Percentiles rank a stretch among this genome's conserved stretches.
Conservation (phyloP, 2,797 vertebrate species). For the Oophaga sylvatica region DNA sequence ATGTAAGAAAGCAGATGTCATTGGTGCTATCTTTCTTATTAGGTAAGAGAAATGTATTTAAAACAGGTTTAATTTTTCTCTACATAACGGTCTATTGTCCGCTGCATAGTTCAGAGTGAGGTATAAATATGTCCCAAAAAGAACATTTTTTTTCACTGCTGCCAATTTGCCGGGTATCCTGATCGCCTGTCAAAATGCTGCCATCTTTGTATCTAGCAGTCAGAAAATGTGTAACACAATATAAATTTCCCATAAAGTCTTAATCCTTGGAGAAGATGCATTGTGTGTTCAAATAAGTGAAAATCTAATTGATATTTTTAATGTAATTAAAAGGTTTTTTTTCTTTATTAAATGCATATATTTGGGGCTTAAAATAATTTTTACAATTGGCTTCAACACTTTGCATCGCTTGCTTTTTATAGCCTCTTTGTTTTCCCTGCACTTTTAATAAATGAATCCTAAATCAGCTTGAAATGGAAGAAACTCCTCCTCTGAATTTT, state of each 20-base stretch:
- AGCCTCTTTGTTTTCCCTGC: too few species aligned
- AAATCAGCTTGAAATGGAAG: too few species aligned
- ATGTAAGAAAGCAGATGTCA: slow-evolving; percentile 17
- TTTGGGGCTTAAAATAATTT: too few species aligned
- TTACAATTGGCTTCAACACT: too few species aligned
- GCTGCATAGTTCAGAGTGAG: background rate
- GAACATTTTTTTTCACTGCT: background rate
- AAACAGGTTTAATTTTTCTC: slow-evolving; percentile 23
- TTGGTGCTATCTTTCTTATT: slow-evolving; percentile 52
- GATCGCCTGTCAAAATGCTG: background rate
- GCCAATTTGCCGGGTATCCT: background rate
- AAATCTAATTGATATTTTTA: background rate
- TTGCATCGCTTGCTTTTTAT: too few species aligned
- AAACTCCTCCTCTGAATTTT: too few species aligned
- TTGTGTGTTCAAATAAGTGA: slow-evolving; percentile 1
- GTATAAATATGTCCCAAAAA: background rate
- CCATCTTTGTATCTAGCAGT: background rate
- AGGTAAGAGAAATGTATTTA: slow-evolving; percentile 44
- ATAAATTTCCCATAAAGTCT: slow-evolving; percentile 1
- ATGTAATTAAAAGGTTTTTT: background rate
- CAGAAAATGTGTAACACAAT: background rate
- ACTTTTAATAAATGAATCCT: too few species aligned
- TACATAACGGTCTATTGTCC: slow-evolving; percentile 4
- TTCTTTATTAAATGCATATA: too few species aligned
- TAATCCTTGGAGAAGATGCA: background rate